phyloP scores from a whole-genome alignment of 2,888 invertebrate species.

The Dasypolia templi region DNA sequence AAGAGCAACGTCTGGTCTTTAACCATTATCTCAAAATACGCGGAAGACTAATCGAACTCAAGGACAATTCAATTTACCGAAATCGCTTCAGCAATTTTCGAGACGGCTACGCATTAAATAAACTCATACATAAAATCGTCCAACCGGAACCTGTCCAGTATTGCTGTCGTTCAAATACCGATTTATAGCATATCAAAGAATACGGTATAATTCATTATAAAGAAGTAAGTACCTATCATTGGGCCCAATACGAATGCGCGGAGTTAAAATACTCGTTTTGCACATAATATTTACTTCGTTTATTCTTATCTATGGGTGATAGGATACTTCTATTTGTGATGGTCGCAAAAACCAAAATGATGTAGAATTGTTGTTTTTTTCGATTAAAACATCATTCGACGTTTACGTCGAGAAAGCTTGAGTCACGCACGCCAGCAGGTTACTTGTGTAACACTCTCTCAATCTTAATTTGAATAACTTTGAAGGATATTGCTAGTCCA shows the following conservation, averaged over 20 bases:
- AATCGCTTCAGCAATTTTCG: slow-evolving; percentile 45
- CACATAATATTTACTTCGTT: neutral
- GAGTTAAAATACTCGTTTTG: neutral
- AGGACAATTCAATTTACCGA: slow-evolving; percentile 44
- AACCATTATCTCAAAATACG: slow-evolving; percentile 27
- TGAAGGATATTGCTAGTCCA: too few relatives aligned
- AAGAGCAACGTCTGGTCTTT: neutral
- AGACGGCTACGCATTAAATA: slow-evolving; percentile 17
- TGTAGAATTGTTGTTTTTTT: neutral
- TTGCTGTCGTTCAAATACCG: slow-evolving; percentile 15
- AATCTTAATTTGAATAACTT: too few relatives aligned
- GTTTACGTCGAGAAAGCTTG: slow-evolving; percentile 24
- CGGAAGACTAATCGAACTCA: slow-evolving; percentile 41
- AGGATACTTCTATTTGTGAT: too few relatives aligned
- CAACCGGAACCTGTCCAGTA: slow-evolving; percentile 18
- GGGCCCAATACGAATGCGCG: neutral
- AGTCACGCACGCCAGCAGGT: slow-evolving; percentile 41
- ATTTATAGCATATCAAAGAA: slow-evolving; percentile 34
- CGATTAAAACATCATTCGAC: neutral
- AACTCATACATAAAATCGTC: slow-evolving; percentile 6
- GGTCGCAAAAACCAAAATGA: neutral
- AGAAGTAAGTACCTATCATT: slow-evolving; percentile 23
- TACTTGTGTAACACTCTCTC: too few relatives aligned
- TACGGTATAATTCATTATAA: slow-evolving; percentile 34
- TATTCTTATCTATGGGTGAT: neutral